phyloP scores from a whole-genome alignment of 2,797 vertebrate species.

The Hyperoplus immaculatus region DNA sequence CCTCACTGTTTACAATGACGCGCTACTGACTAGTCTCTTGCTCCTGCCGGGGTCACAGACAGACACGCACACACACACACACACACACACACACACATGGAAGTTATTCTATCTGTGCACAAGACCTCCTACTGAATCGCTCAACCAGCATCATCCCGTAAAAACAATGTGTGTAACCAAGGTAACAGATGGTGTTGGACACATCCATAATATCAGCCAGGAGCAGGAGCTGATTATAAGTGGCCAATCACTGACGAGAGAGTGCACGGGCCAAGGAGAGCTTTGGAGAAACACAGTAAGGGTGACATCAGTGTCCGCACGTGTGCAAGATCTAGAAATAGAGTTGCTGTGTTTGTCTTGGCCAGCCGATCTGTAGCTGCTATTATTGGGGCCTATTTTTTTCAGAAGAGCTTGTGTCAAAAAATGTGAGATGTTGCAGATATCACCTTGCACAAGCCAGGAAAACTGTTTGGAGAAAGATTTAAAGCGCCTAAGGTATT shows the following conservation, averaged over 20 bases:
- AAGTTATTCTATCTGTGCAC: slow-evolving; percentile 53
- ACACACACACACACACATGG: slow-evolving; percentile 66
- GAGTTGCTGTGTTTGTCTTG: slow-evolving; percentile 61
- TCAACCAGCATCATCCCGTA: slow-evolving; percentile 43
- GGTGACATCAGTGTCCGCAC: slow-evolving; percentile 65
- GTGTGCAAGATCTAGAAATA: slow-evolving; percentile 53
- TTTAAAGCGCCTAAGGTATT: slow-evolving; percentile 52
- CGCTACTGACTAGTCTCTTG: slow-evolving; percentile 50
- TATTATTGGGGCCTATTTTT: slow-evolving; percentile 37
- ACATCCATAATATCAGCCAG: slow-evolving; percentile 19
- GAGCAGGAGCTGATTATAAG: slow-evolving; percentile 52
- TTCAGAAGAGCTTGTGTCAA: slow-evolving; percentile 47
- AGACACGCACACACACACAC: slow-evolving; percentile 53
- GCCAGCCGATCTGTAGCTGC: slow-evolving; percentile 6
- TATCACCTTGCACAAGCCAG: slow-evolving; percentile 40
- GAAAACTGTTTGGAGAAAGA: slow-evolving; percentile 50
- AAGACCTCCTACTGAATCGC: slow-evolving; percentile 25
- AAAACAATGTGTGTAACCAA: slow-evolving; percentile 64
- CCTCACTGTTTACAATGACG: slow-evolving; percentile 61
- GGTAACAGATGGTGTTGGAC: slow-evolving; percentile 55
- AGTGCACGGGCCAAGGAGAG: slow-evolving; percentile 13
- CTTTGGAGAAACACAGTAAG: slow-evolving; percentile 27
- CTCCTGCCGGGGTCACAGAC: slow-evolving; percentile 2
- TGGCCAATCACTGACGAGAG: slow-evolving; percentile 12
- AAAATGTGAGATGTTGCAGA: slow-evolving; percentile 57